A percentile compares a stretch with the other conserved stretches of the same genome.
Conservation (phyloP, 2,113 vertebrate genomes). For the Chascanopsetta lugubris region DNA sequence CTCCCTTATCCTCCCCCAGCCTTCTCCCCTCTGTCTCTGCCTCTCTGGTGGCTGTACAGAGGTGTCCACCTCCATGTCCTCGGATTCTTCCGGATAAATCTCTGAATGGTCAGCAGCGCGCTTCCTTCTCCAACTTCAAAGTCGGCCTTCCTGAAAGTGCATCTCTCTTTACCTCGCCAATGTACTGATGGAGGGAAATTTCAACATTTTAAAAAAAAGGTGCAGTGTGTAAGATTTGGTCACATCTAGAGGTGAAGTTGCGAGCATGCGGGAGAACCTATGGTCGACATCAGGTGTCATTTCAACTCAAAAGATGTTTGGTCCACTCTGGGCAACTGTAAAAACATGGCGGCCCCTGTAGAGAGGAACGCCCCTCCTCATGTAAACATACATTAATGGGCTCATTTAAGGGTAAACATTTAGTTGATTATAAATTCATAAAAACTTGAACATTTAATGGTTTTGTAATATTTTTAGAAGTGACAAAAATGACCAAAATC, state of each 20-base stretch:
- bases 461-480: too few species aligned
- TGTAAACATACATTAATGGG: too few species aligned
- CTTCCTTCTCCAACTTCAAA: constrained; percentile 59
- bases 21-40: constrained; percentile 26
- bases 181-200: not conserved
- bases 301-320: not conserved
- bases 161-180: too few species aligned
- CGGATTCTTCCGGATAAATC: constrained; percentile 49
- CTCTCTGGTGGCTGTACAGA: constrained; percentile 58
- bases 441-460: too few species aligned
- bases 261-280: not conserved
- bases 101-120: constrained; percentile 43
- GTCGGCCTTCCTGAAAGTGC: constrained; percentile 26
- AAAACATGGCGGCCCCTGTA: too few species aligned
- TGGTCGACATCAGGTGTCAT: too few species aligned
- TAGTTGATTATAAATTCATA: too few species aligned
- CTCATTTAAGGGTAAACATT: too few species aligned
- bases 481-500: too few species aligned
- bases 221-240: not conserved
- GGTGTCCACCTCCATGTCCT: constrained; percentile 49
- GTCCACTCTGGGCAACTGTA: not conserved
- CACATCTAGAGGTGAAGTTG: not conserved
- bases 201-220: not conserved
- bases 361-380: too few species aligned
- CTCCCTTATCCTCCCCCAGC: too few species aligned